Percentiles rank a stretch among this genome's conserved stretches.
Evolutionary conservation across 2,797 vertebrate genomes (phyloP).

Genomic region (Numenius phaeopus): DNA sequence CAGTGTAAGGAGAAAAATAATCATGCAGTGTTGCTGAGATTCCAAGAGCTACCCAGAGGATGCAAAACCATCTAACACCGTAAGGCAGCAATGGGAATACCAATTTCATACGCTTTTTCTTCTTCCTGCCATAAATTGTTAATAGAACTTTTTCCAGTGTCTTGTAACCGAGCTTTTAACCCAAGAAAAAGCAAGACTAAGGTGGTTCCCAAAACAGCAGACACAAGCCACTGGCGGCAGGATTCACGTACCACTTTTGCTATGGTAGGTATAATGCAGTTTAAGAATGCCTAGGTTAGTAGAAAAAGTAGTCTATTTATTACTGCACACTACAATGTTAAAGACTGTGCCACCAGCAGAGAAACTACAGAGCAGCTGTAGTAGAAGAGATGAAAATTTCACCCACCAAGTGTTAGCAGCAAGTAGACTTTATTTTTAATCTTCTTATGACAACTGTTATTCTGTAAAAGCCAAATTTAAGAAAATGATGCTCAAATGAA

Average conservation of each 20-base stretch:
- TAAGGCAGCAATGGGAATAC: not conserved
- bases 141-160: not conserved
- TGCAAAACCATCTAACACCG: conserved; percentile 9
- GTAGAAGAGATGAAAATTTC: conserved; percentile 44
- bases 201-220: not conserved
- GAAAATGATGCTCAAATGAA: conserved; percentile 51
- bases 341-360: not conserved
- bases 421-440: conserved; percentile 66
- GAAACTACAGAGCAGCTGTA: conserved; percentile 45
- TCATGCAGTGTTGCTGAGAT: not conserved
- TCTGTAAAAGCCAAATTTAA: conserved; percentile 61
- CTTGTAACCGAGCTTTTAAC: not conserved
- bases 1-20: conserved; percentile 12
- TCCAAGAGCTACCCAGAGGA: conserved; percentile 28
- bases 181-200: not conserved
- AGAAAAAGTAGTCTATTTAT: not conserved
- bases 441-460: conserved; percentile 57
- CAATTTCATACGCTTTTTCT: not conserved
- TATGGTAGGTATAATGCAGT: not conserved
- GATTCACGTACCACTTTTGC: not conserved
- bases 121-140: not conserved
- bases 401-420: conserved; percentile 47
- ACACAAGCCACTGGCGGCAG: not conserved
- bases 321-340: not conserved
- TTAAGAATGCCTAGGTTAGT: not conserved